Conservation (phyloP, 37 sponge, comb jelly and placozoan species). For the Oopsacas minuta region DNA sequence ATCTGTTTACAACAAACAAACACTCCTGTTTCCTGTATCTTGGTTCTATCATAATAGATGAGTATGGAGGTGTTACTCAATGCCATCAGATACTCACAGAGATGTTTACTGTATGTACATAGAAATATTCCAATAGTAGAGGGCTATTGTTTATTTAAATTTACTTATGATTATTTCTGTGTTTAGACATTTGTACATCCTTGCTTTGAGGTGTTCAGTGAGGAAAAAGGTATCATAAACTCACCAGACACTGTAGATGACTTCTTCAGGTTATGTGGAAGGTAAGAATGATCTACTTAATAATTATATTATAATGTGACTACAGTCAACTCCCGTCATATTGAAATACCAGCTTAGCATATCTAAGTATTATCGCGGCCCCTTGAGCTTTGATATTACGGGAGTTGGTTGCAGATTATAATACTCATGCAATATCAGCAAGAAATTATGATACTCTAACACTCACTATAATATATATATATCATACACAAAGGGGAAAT, state of each 20-base stretch:
- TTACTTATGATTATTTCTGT: background rate
- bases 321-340: too few species aligned
- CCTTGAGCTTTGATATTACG: too few species aligned
- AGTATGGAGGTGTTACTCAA: conserved; percentile 39
- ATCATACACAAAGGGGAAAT: too few species aligned
- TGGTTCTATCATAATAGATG: conserved; percentile 66
- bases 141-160: too few species aligned
- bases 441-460: too few species aligned
- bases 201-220: conserved; percentile 42
- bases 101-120: background rate
- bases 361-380: too few species aligned
- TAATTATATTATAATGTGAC: too few species aligned
- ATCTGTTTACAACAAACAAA: conserved; percentile 23
- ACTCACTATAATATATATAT: too few species aligned
- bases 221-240: conserved; percentile 36
- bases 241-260: conserved; percentile 94
- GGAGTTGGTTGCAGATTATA: too few species aligned
- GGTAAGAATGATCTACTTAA: conserved; percentile 40
- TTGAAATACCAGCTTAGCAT: too few species aligned
- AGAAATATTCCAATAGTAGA: background rate
- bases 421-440: too few species aligned
- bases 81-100: conserved; percentile 30
- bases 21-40: conserved; percentile 85
- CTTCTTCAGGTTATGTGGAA: conserved; percentile 69
- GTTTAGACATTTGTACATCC: conserved; percentile 12